A percentile compares a stretch with the other conserved stretches of the same genome.
phyloP scores from a whole-genome alignment of 2,888 invertebrate species.

The Helobdella robusta region DNA sequence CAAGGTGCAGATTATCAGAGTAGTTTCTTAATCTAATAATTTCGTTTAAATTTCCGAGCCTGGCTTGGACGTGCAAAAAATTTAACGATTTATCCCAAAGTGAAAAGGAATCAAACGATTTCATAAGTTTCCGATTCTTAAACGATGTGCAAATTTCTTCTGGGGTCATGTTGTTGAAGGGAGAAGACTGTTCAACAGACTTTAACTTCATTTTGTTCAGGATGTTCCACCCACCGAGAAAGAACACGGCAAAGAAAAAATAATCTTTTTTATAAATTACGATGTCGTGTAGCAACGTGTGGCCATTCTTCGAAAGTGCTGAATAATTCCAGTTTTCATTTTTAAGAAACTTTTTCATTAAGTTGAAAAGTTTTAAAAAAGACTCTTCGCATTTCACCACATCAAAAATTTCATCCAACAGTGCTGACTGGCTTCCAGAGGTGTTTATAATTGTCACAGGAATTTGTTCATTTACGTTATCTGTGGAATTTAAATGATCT shows the following conservation, averaged over 20 bases:
- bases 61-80: not conserved
- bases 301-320: too few relatives aligned
- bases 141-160: not conserved
- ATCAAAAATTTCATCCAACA: too few relatives aligned
- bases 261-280: not conserved
- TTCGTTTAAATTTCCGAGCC: not conserved
- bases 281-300: not conserved
- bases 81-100: not conserved
- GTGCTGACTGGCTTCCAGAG: too few relatives aligned
- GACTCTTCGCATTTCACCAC: too few relatives aligned
- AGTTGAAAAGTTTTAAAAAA: too few relatives aligned
- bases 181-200: not conserved
- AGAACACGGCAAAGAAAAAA: not conserved
- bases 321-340: too few relatives aligned
- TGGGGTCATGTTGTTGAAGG: not conserved
- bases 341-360: too few relatives aligned
- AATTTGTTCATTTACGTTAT: too few relatives aligned
- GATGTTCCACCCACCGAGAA: not conserved
- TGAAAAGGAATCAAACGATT: not conserved
- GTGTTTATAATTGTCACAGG: too few relatives aligned
- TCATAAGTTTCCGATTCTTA: not conserved
- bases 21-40: not conserved
- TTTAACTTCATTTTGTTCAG: not conserved
- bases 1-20: not conserved
- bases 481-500: too few relatives aligned